These are phyloP conservation scores for Cercopithecus mitis DNA, from an alignment of 2,797 vertebrate species.

Conservation along the genomic window DNA sequence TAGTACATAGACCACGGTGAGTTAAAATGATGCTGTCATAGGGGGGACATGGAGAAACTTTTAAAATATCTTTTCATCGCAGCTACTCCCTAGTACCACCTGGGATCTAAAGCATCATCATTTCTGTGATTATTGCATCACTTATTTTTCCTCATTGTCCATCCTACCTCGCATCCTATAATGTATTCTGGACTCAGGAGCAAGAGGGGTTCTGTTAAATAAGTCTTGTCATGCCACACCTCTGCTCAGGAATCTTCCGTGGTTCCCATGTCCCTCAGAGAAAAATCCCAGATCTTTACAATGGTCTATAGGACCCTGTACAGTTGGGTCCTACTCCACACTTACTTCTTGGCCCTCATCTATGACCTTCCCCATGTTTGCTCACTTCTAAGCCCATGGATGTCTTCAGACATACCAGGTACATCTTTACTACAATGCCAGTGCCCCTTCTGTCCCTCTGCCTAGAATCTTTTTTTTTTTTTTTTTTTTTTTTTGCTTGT, in stretches of 20 bases:
- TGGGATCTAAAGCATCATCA: neutral
- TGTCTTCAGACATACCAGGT: neutral
- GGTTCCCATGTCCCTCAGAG: neutral
- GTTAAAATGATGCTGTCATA: neutral
- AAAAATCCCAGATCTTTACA: neutral
- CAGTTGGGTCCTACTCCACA: accelerated
- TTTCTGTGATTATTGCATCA: neutral
- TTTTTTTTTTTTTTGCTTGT: neutral
- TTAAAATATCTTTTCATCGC: neutral
- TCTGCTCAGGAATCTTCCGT: neutral
- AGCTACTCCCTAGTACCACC: too few relatives aligned
- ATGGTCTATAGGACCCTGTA: neutral
- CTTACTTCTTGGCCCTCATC: neutral
- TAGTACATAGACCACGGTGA: accelerated
- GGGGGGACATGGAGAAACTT: neutral
- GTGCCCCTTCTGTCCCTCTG: neutral
- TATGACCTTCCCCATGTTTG: neutral
- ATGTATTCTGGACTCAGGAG: neutral
- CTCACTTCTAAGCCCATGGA: neutral
- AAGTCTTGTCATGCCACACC: neutral
- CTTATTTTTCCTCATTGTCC: neutral
- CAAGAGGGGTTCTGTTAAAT: neutral
- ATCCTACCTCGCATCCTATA: neutral
- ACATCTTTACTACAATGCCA: neutral
- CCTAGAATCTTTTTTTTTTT: neutral